These are phyloP conservation scores for Pelochelys cantorii DNA, from an alignment of 2,797 vertebrate genomes.

Conservation along the genomic window DNA sequence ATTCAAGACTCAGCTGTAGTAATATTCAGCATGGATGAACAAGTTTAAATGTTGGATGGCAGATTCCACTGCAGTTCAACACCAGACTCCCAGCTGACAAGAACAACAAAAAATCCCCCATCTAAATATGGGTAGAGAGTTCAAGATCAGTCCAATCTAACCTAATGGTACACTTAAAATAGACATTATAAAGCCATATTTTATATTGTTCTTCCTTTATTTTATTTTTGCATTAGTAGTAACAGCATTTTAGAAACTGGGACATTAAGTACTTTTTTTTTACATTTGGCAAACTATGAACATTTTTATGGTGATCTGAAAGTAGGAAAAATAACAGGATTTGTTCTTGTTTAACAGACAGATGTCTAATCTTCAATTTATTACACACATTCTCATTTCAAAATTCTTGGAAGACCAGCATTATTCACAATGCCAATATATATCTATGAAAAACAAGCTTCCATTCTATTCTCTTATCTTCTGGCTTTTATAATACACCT, in stretches of 20 bases:
- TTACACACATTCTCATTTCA: fast-evolving
- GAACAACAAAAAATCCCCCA: neutral
- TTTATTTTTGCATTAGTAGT: neutral
- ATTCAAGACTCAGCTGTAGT: neutral
- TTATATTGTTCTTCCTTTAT: neutral
- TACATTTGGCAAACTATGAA: neutral
- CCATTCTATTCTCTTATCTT: neutral
- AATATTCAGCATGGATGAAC: no score
- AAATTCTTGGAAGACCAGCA: neutral
- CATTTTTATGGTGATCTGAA: neutral
- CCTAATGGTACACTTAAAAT: neutral
- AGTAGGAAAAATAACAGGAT: neutral
- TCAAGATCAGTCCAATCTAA: neutral
- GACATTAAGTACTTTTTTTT: neutral
- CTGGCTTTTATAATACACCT: neutral
- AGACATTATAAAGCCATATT: neutral
- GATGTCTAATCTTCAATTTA: neutral
- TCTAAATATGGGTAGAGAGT: fast-evolving
- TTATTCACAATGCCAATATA: neutral
- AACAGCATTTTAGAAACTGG: no score
- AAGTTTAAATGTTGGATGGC: neutral
- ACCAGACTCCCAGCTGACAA: neutral
- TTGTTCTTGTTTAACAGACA: neutral
- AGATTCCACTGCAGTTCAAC: fast-evolving
- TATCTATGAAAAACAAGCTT: no score